Conservation (phyloP, 2,888 invertebrate genomes). For the Crocallis elinguaria region DNA sequence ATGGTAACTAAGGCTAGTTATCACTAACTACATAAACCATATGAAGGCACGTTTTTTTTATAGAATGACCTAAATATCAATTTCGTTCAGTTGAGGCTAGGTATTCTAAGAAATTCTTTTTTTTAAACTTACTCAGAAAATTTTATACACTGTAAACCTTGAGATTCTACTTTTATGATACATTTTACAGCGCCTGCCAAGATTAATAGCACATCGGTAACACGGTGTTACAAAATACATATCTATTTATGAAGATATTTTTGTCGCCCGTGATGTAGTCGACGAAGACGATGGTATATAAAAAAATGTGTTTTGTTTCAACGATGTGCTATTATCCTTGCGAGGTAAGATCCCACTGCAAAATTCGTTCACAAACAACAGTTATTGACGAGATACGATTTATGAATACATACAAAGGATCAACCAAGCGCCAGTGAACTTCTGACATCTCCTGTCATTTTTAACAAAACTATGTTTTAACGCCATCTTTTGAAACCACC, state of each 20-base stretch:
- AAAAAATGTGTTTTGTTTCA: not conserved
- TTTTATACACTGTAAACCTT: not conserved
- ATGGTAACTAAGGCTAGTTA: conserved; percentile 62
- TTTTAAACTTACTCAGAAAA: not conserved
- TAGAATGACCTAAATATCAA: conserved; percentile 65
- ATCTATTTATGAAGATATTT: too few relatives aligned
- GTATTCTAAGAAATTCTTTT: conserved; percentile 18
- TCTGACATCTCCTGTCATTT: too few relatives aligned
- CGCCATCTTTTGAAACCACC: too few relatives aligned
- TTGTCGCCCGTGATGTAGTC: too few relatives aligned
- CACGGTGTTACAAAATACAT: too few relatives aligned
- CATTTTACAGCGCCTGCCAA: not conserved
- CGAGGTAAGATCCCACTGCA: too few relatives aligned
- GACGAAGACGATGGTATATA: not conserved
- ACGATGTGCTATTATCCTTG: too few relatives aligned
- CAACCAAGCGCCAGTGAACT: too few relatives aligned
- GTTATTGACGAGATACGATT: too few relatives aligned
- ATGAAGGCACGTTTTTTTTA: conserved; percentile 81
- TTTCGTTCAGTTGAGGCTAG: conserved; percentile 12
- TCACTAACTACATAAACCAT: conserved; percentile 69
- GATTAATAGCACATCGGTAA: not conserved
- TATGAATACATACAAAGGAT: too few relatives aligned
- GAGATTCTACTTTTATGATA: not conserved
- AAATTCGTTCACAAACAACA: too few relatives aligned
- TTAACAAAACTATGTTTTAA: too few relatives aligned